Evolutionary conservation across 2,888 invertebrate species (phyloP), one percentile per base, ranked within the genome.

Genomic region (Lysandra coridon): DNA sequence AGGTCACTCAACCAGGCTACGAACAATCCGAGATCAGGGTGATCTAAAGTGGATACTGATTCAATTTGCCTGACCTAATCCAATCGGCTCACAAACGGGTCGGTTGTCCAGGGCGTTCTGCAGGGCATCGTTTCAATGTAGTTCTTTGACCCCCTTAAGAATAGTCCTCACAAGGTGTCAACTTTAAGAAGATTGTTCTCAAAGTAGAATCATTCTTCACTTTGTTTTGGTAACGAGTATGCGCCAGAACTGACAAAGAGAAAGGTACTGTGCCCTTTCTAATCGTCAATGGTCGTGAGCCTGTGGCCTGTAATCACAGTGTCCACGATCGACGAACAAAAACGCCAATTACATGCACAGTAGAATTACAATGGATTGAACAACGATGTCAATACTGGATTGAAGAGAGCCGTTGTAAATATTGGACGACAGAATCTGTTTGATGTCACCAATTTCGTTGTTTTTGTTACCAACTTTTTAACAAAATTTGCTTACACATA

Each of bases 41-140:
- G 75, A 75, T 30, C 76, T 53, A 57, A 57, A 76, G 76, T 76
- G 76, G 57, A 57, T 6, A 12, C 33, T 57, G 76, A 82, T 81
- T 82, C 78, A 78, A 82, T 82, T 80, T 79, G 77, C 77, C 76
- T 79, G 77, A 81, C 77, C 76, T 79, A 80, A 81, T 80, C 69
- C 77, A 78, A 79, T 79, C 80, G 57, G 74, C 64, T n/a, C 78
- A 69, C 75, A 78, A 81, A 79, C 74, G 40, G 30, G 80, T 80
- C 78, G 44, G 33, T 64, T 77, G 78, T 75, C 74, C n/a, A 17
- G 14, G 30, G 73, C 4, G 33, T 69, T 33, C 23, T 23, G 23
- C 12, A 64, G 64, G 33, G 14, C 23, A 30, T 64, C 30, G 30
- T 64, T 64, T 30, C 10, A 64, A 12, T 12, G 30, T 23, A 23